phyloP scores from a whole-genome alignment of 2,888 invertebrate genomes.

The Pogonocherus hispidulus region DNA sequence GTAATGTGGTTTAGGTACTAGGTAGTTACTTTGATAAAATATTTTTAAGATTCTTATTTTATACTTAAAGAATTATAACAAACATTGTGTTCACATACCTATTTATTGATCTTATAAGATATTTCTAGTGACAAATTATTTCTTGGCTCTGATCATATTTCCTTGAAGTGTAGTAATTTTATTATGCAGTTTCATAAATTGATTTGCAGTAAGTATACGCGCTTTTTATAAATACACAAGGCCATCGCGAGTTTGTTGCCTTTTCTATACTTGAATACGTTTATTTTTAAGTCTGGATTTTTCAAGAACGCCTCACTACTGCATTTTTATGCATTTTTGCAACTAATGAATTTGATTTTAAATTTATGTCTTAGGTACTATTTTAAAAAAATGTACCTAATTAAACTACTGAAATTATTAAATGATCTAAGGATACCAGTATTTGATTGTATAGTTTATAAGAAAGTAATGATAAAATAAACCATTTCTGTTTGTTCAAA shows the following conservation, averaged over 20 bases:
- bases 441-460: no score
- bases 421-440: no score
- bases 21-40: no score
- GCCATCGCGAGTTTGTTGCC: slow-evolving; percentile 57
- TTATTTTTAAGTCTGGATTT: slow-evolving; percentile 63
- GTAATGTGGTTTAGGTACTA: no score
- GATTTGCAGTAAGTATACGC: slow-evolving; percentile 49
- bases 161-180: slow-evolving; percentile 46
- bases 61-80: background rate
- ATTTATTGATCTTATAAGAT: slow-evolving; percentile 5
- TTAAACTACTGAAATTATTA: no score
- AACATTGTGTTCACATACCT: background rate
- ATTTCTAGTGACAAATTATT: slow-evolving; percentile 26
- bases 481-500: no score
- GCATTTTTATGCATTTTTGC: slow-evolving; percentile 45
- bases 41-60: no score
- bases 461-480: no score
- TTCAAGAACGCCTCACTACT: slow-evolving; percentile 55
- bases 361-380: no score
- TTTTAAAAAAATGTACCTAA: no score
- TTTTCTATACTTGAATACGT: slow-evolving; percentile 56
- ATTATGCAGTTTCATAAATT: slow-evolving; percentile 47
- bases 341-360: slow-evolving; percentile 45
- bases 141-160: slow-evolving; percentile 43
- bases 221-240: slow-evolving; percentile 60